A percentile compares a stretch with the other conserved stretches of the same genome.
These are phyloP conservation scores for Aurelia sp. DNA, from an alignment of 30 jellyfish, hydroid and myxozoan species.

Conservation along the genomic window DNA sequence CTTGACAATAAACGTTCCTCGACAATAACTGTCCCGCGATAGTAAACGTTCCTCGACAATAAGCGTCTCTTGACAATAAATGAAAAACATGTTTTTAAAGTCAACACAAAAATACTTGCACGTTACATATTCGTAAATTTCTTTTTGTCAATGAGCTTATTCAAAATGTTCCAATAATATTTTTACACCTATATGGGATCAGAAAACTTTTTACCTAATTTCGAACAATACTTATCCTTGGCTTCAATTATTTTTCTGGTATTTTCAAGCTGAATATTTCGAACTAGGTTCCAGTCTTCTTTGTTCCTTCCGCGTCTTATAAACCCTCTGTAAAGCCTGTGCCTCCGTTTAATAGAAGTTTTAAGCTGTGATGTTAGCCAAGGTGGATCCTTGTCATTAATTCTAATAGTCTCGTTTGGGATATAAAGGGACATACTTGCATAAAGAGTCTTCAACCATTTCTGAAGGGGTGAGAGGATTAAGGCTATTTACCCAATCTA, in stretches of 20 bases:
- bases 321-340: slow-evolving; percentile 1
- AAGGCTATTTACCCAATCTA: no score
- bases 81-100: no score
- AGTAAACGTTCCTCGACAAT: no score
- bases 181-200: slow-evolving; percentile 45
- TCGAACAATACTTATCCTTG: slow-evolving; percentile 9
- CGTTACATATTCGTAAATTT: slow-evolving; percentile 32
- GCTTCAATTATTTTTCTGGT: not conserved
- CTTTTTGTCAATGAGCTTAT: slow-evolving; percentile 26
- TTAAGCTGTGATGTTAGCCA: not conserved
- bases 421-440: no score
- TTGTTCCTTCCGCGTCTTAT: slow-evolving; percentile 39
- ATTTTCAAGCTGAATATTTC: slow-evolving; percentile 21
- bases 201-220: slow-evolving; percentile 28
- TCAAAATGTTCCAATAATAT: slow-evolving; percentile 56
- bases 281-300: slow-evolving; percentile 37
- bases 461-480: no score
- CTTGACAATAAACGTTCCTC: no score
- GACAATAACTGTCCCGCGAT: no score
- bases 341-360: not conserved
- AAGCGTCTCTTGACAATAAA: no score
- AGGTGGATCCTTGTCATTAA: no score
- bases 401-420: no score
- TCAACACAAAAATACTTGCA: no score
- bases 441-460: no score